Conservation (phyloP, 1,140 invertebrate species). For the Pemphigus obesinymphae region DNA sequence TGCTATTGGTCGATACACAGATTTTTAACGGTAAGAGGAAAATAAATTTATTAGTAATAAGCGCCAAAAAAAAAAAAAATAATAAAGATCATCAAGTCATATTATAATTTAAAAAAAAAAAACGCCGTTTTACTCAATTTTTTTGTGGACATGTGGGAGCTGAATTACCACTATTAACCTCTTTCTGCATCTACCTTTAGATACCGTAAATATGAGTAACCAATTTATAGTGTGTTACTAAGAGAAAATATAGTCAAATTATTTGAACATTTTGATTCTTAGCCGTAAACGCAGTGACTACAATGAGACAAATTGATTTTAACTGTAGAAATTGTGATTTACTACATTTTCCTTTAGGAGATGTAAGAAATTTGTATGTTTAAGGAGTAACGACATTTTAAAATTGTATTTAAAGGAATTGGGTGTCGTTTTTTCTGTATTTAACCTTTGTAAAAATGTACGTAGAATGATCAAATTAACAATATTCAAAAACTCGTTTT, state of each 20-base stretch:
- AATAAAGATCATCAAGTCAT: too few species aligned
- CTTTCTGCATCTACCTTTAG: too few species aligned
- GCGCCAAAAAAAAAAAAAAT: too few species aligned
- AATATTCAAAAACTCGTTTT: too few species aligned
- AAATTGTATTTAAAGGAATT: background rate
- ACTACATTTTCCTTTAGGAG: background rate
- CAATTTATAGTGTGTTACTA: background rate
- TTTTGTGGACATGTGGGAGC: too few species aligned
- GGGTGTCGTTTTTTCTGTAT: background rate
- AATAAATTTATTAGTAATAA: too few species aligned
- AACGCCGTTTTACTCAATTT: too few species aligned
- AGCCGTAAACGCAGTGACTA: background rate
- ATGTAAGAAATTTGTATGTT: background rate
- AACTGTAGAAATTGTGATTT: background rate
- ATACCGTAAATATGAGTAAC: too few species aligned
- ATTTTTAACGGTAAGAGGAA: too few species aligned
- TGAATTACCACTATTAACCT: too few species aligned
- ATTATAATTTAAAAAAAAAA: too few species aligned
- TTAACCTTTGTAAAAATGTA: background rate
- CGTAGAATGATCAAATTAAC: background rate
- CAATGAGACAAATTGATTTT: background rate
- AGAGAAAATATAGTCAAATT: background rate
- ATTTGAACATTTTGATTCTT: background rate
- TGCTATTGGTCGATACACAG: too few species aligned
- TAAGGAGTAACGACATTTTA: background rate